phyloP scores from a whole-genome alignment of 2,113 vertebrate species.

The Cnemophilus loriae region DNA sequence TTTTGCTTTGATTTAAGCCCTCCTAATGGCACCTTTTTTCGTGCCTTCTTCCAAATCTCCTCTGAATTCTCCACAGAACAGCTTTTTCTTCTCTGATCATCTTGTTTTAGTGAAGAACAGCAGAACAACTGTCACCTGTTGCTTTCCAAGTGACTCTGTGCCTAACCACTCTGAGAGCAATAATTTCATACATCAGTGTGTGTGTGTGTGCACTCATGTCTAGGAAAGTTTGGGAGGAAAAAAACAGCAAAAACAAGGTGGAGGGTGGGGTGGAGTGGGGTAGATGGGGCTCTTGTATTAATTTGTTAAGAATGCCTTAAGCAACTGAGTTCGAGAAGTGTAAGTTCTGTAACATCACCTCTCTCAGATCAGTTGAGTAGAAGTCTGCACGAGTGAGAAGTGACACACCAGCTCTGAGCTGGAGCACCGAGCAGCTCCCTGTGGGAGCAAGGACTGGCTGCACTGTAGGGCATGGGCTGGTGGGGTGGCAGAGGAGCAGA shows the following conservation, averaged over 20 bases:
- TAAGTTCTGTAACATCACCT: background rate
- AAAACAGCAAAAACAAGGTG: background rate
- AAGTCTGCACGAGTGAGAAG: background rate
- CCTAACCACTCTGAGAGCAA: background rate
- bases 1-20: background rate
- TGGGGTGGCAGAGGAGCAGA: background rate
- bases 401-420: background rate
- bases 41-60: background rate
- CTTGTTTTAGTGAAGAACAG: background rate
- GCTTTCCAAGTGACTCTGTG: background rate
- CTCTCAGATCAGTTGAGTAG: background rate
- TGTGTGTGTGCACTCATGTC: background rate
- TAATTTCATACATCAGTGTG: background rate
- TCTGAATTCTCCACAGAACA: background rate
- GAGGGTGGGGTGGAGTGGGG: accelerated
- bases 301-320: background rate
- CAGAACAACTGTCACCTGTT: background rate
- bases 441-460: accelerated
- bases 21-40: background rate
- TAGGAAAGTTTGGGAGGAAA: background rate
- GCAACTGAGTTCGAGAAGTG: background rate
- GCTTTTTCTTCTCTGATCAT: background rate
- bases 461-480: background rate
- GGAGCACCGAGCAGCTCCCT: background rate
- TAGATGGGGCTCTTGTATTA: background rate